phyloP scores from a whole-genome alignment of 2,113 vertebrate species.

The Theropithecus gelada region DNA sequence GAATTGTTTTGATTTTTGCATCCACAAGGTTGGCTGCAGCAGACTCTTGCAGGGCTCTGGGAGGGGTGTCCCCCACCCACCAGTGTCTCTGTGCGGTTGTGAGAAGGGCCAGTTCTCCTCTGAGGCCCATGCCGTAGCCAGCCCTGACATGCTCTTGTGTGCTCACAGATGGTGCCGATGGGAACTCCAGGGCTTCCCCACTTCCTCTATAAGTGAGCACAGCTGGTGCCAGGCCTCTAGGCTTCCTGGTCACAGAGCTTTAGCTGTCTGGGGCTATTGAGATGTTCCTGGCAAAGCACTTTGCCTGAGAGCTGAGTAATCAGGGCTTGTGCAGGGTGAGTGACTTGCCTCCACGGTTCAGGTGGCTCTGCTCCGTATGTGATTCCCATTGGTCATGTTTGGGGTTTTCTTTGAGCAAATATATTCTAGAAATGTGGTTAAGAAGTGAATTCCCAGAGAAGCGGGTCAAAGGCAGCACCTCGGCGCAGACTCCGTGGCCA shows the following conservation, averaged over 20 bases:
- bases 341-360: background rate
- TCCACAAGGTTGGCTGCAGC: background rate
- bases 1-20: background rate
- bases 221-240: background rate
- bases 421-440: background rate
- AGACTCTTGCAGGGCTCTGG: accelerated
- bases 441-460: background rate
- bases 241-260: background rate
- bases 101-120: background rate
- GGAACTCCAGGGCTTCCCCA: background rate
- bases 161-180: background rate
- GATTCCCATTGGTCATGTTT: background rate
- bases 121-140: background rate
- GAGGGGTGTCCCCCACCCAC: background rate
- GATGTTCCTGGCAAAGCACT: background rate
- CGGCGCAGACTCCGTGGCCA: background rate
- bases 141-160: background rate
- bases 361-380: background rate
- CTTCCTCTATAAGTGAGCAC: background rate
- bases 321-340: background rate
- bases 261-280: background rate
- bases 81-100: background rate
- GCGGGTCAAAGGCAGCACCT: background rate
- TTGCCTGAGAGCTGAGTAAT: background rate
- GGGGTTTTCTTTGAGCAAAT: background rate